Base-by-base conservation (phyloP, 2,113 vertebrate species). In the Lota lota region DNA sequence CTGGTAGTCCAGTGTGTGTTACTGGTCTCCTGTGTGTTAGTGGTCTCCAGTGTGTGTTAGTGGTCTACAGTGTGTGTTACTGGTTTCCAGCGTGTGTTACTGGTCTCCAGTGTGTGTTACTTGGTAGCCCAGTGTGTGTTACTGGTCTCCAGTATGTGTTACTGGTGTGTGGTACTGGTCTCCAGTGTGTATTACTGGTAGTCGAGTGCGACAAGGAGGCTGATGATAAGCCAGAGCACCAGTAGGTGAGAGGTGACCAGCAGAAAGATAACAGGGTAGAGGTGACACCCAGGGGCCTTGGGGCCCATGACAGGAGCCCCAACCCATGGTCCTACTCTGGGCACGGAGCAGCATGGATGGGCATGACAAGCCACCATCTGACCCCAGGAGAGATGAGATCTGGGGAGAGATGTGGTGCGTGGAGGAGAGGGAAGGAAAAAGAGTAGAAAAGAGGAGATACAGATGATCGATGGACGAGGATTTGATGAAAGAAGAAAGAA, bases 191-290 rank as follows among this genome's bases (percentile, higher is more conserved):
- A 20, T 93, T 93, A 98, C 92, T 96, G 94, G 88, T 98, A 95
- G 85, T 91, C 94, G 91, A 98, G 92, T 81, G 98, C 91, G 79
- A 97, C 86, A 19, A 97, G 94, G 76, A 98, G 93, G 93, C 96
- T 98, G 91, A 99, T 84, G 89, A 99, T 97, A 84, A 99, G 95
- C 97, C 96, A 99, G 75, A 99, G 92, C 18, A 99, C 97, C 87
- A 99, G 93, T 80, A 99, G 92, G 85, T 99, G 96, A 24, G 97
- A 98, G 88, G 95, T 95, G 93, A 99, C 96, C 88, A 99, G 94
- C 58, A 99, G 94, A 86, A 99, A 90, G 86, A 93, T 95, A 87
- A 99, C 95, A 36, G 96, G 96, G 81, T 98, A 98, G 94, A 98
- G 93, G 93, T 98, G 97, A 61, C 94, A 92, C 24, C 82, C 63